Evolutionary conservation across 23 tunicate genomes (phyloP), one percentile per base, ranked within the genome.

Genomic region (Oikopleura dioica): DNA sequence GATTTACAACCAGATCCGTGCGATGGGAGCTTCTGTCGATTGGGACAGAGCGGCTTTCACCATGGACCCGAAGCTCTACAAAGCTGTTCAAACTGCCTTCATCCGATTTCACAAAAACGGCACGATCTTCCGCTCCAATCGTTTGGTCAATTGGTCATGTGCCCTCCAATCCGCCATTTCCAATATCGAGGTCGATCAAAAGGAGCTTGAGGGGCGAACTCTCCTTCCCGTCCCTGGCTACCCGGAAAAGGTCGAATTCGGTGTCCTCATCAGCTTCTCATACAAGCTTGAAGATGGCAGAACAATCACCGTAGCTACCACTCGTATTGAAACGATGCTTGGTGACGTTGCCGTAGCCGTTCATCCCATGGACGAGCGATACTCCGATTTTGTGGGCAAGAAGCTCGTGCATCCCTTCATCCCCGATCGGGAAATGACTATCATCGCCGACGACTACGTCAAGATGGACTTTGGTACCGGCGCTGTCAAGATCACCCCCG

Each of bases 61-160:
- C 44, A 91, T 91, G 97, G 86, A 82, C 75, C 84, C 85, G 24
- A 78, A 82, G 26, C 38, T 91, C 31, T 75, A 83, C 78, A 59
- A 59, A 32, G 92, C 91, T 35, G 97, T 91, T 26, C 80, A 85
- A 59, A 78, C 81, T 44, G 37, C 84, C 0, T 91, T 91, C 51
- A 79, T 85, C 0, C 76, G 79, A 35, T 76, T 91, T 38, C 92
- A 83, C 31, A 82, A 85, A 23, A 50, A 75, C 0, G 87, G 87
- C 36, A 80, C 75, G n/a, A 91, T 91, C 29, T 91, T 91, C 80
- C 78, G 97, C 44, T 82, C 87, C 78, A 91, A 91, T 51, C 78
- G 97, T 38, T 77, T 91, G 36, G 82, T 91, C 38, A 91, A 91
- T 77, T 91, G 97, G 97, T 91, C 97, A 1, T 91, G 97, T 78